phyloP scores from a whole-genome alignment of 2,888 invertebrate species.

The Rhingia campestris region DNA sequence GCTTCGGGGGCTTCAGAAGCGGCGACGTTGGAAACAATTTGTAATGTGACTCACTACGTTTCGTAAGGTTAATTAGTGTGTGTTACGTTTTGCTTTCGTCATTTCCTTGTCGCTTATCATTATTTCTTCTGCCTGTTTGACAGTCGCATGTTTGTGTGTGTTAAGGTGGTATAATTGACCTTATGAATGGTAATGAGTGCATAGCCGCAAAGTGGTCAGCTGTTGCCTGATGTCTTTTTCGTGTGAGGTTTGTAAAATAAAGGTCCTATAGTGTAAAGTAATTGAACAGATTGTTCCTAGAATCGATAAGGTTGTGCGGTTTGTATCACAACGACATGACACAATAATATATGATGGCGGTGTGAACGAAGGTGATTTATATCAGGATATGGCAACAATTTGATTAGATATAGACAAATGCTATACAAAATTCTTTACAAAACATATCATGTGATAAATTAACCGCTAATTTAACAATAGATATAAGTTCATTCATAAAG shows the following conservation, averaged over 20 bases:
- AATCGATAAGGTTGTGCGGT: constrained; percentile 34
- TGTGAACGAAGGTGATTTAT: too few species aligned
- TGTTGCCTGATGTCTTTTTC: not conserved
- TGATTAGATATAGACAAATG: too few species aligned
- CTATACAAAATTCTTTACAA: too few species aligned
- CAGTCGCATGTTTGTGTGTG: constrained; percentile 4
- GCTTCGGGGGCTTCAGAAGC: constrained; percentile 11
- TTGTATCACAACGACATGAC: constrained; percentile 17
- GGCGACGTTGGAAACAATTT: constrained; percentile 50
- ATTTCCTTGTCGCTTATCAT: not conserved
- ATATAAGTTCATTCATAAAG: too few species aligned
- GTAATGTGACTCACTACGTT: constrained; percentile 69
- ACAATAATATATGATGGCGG: too few species aligned
- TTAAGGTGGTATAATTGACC: not conserved
- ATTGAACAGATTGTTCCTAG: constrained; percentile 42
- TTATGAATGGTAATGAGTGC: constrained; percentile 24
- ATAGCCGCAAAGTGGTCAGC: not conserved
- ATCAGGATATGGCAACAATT: too few species aligned
- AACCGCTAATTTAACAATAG: too few species aligned
- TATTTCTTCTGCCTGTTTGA: constrained; percentile 10
- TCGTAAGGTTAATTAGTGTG: constrained; percentile 50
- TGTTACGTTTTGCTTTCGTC: constrained; percentile 4
- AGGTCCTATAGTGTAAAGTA: constrained; percentile 35
- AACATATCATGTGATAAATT: too few species aligned
- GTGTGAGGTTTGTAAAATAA: not conserved